Evolutionary conservation across 2,888 invertebrate genomes (phyloP).

Genomic region (Empis livida): DNA sequence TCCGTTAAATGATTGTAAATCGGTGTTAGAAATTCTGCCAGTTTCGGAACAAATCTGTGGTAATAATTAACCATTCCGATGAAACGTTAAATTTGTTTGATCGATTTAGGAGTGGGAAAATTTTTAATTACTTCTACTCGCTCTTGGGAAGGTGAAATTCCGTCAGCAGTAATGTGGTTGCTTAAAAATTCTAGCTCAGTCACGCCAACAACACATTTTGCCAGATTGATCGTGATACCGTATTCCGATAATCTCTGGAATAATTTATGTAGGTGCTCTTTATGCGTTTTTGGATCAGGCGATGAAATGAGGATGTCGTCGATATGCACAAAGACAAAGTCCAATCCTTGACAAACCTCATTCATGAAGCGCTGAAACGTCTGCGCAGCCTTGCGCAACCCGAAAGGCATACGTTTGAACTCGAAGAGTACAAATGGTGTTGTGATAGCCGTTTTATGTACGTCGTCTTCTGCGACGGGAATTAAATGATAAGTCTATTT

Average conservation of each 20-base stretch:
- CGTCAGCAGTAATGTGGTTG: not conserved
- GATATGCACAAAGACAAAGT: slow-evolving; percentile 13
- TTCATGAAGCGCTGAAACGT: too few species aligned
- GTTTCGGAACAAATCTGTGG: not conserved
- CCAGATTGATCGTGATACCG: not conserved
- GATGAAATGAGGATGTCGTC: slow-evolving; percentile 17
- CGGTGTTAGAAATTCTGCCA: too few species aligned
- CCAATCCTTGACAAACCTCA: too few species aligned
- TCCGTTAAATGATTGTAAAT: not conserved
- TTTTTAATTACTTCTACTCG: not conserved
- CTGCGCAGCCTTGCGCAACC: too few species aligned
- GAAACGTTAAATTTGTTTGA: not conserved
- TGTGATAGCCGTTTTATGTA: slow-evolving; percentile 12
- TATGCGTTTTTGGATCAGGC: not conserved
- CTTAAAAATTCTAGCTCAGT: not conserved
- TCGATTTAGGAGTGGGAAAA: not conserved
- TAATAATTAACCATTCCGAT: not conserved
- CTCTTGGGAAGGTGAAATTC: not conserved
- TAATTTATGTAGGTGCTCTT: too few species aligned
- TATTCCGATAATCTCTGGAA: not conserved
- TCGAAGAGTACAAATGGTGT: slow-evolving; percentile 25
- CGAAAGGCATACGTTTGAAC: too few species aligned
- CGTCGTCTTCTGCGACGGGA: not conserved
- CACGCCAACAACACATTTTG: too few species aligned
- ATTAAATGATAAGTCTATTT: slow-evolving; percentile 18